Base-by-base conservation (phyloP, 2,113 vertebrate species). In the Tichodroma muraria region DNA sequence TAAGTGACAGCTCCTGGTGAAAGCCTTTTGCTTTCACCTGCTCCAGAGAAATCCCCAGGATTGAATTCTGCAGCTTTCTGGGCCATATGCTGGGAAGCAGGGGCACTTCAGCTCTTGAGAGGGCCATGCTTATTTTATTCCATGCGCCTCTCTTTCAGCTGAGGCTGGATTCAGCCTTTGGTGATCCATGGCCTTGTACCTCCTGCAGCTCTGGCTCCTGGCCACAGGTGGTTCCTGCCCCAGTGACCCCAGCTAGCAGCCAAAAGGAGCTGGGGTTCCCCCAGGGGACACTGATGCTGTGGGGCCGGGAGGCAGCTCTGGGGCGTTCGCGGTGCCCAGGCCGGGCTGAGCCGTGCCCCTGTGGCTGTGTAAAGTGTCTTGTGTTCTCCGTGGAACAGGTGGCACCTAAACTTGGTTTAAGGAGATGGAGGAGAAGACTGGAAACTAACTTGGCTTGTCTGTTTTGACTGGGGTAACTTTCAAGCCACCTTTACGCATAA, bases 301-400 rank as follows among this genome's bases (percentile, higher is more conserved):
- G 22, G 13, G n/a, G 33, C 45, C 5, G 4, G 12, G 31, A 27
- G 64, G 30, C 54, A 18, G 64, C 50, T 53, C 28, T 0, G 3
- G 10, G 52, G 70, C 6, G 0, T 24, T 45, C 0, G 0, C 5
- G 0, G 31, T 12, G 56, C 15, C 40, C n/a, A 7, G 54, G 72
- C 50, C 64, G 60, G 63, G 8, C 69, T 40, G 22, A 47, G 63
- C 49, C 2, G 0, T 22, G 5, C 42, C 18, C 33, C 37, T 14
- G 52, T 13, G 65, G 8, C 70, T 61, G 38, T 19, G 15, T 19
- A 1, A 42, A 31, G 22, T 42, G 35, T 37, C 33, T 53, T 37
- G 12, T 49, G 1, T 76, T 82, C 45, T 80, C 47, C 7, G 0
- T 35, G 44, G 35, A 27, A 42, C 61, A 38, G 45, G 38, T 85